Evolutionary conservation across 2,797 vertebrate genomes (phyloP).

Genomic region (Melanogrammus aeglefinus): DNA sequence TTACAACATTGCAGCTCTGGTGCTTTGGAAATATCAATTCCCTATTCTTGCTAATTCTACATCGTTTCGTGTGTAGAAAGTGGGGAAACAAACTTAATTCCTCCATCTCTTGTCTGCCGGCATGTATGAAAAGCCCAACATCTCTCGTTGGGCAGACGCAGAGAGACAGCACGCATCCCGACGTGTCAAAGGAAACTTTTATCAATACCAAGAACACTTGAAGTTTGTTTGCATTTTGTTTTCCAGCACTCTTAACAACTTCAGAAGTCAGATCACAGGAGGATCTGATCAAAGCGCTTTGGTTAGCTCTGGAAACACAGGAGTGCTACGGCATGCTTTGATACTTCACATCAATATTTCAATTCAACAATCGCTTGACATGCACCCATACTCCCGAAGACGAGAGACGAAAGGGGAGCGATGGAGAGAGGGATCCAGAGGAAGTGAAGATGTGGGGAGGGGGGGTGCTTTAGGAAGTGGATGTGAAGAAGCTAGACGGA

Average conservation of each 20-base stretch:
- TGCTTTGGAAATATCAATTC: constrained; percentile 25
- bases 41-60: constrained; percentile 37
- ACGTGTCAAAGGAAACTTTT: constrained; percentile 82
- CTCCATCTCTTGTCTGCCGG: constrained; percentile 68
- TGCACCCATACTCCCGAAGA: constrained; percentile 79
- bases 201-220: constrained; percentile 81
- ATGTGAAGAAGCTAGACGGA: constrained; percentile 48
- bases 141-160: constrained; percentile 56
- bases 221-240: constrained; percentile 88
- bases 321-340: constrained; percentile 81
- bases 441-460: constrained; percentile 31
- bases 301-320: constrained; percentile 84
- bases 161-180: constrained; percentile 67
- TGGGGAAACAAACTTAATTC: constrained; percentile 52
- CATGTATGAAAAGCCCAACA: constrained; percentile 61
- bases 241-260: constrained; percentile 85
- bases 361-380: constrained; percentile 86
- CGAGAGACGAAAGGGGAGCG: constrained; percentile 70
- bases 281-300: constrained; percentile 82
- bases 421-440: constrained; percentile 46
- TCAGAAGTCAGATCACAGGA: constrained; percentile 87
- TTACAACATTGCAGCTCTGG: constrained; percentile 16
- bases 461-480: constrained; percentile 40
- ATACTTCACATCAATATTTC: constrained; percentile 87
- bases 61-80: constrained; percentile 35